Evolutionary conservation across 2,113 vertebrate species (phyloP), one percentile per base, ranked within the genome.

Genomic region (Austrofundulus limnaeus): DNA sequence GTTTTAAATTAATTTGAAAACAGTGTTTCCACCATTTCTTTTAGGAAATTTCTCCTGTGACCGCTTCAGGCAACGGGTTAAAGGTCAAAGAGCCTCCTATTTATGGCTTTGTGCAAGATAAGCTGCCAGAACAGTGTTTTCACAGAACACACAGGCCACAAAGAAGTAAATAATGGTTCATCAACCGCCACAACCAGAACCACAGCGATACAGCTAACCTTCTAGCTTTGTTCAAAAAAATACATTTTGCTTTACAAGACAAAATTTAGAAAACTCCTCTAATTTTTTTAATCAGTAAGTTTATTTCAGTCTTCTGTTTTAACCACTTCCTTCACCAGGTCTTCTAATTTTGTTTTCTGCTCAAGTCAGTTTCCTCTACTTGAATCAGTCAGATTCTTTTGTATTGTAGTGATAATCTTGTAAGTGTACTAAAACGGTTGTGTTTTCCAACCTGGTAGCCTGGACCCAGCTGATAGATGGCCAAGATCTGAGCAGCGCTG

Each of bases 401-500:
- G n/a, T n/a, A n/a, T n/a, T n/a, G n/a, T n/a, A n/a, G n/a, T n/a
- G n/a, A n/a, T n/a, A n/a, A n/a, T n/a, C n/a, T n/a, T n/a, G n/a
- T n/a, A n/a, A n/a, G n/a, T n/a, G n/a, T n/a, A n/a, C n/a, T n/a
- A n/a, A n/a, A n/a, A n/a, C 12, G 12, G 58, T 48, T 34, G 13
- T 47, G 19, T 5, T 51, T 54, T 52, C 51, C 19, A 86, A 98
- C 97, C 95, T 99, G 98, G 86, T 99, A 99, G 60, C 95, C 94
- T 28, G 96, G 92, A 19, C 97, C 97, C 77, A 99, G 90, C 72
- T 99, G 97, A 91, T 96, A 99, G 87, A 99, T 96, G 20, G 96
- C 96, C 86, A 98, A 92, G 76, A 99, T 97, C 84, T 99, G 96
- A 86, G 97, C 97, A 31, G 97, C 95, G 42, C 94, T 98, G 67